Percentiles rank a stretch among this genome's conserved stretches.
Conservation (phyloP, 2,113 vertebrate species). For the Sakesphorus luctuosus region DNA sequence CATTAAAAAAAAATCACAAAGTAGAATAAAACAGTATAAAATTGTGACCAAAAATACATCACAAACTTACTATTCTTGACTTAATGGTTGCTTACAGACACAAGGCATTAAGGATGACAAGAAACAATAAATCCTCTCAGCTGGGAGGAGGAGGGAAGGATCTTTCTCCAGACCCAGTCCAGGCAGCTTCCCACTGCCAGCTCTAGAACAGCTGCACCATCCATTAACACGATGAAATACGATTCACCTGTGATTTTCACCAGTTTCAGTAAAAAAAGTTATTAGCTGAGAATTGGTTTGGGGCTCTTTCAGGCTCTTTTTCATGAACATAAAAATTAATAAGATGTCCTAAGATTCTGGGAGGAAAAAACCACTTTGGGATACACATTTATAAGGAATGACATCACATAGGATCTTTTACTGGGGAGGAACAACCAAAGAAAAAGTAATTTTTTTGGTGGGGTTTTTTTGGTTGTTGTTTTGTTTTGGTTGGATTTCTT, state of each 20-base stretch:
- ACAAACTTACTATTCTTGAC: neutral
- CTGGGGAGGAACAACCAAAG: neutral
- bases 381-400: neutral
- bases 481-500: neutral
- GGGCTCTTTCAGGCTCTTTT: neutral
- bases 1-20: neutral
- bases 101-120: neutral
- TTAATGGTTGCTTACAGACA: neutral
- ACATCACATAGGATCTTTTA: neutral
- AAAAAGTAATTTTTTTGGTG: neutral
- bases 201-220: neutral
- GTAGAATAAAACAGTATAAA: neutral
- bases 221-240: neutral
- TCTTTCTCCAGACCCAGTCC: neutral
- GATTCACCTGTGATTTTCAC: neutral
- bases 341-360: neutral
- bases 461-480: neutral
- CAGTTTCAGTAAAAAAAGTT: neutral
- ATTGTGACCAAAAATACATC: neutral
- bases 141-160: accelerated
- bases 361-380: neutral
- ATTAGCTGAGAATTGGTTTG: neutral
- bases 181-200: neutral
- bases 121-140: neutral
- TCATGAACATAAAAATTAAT: neutral